Evolutionary conservation across 2,888 invertebrate species (phyloP), one percentile per base, ranked within the genome.

Genomic region (Malacosoma neustria): DNA sequence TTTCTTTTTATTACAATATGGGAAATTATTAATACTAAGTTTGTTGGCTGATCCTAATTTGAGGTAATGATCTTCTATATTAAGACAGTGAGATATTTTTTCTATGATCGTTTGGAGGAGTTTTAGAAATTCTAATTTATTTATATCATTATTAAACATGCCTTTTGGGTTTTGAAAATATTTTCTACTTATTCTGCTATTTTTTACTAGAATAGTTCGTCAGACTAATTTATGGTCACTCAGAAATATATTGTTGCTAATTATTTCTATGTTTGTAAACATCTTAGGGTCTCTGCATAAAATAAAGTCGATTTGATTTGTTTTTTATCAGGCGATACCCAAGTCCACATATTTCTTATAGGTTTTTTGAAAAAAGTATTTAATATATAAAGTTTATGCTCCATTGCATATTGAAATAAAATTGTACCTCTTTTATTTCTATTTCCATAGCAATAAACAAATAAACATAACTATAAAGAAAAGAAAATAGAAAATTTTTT

Each of bases 391-490:
- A 37, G 12, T 15, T 40, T 36, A n/a, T 43, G 7, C 34, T 40
- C 31, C 4, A 31, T 13, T 4, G 34, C 32, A 6, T 9, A 41
- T 12, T 37, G 4, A 6, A 37, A n/a, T 3, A 37, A 11, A 4
- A 13, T 33, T 29, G 35, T 29, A 9, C 41, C 43, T 37, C 37
- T 30, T 7, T 39, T 14, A 22, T 44, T 49, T 37, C 50, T 32
- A 2, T 4, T 30, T 14, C 50, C 50, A 4, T 40, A 47, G 2
- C 50, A 46, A 30, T 36, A 37, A 34, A 37, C n/a, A n/a, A n/a
- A n/a, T n/a, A n/a, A n/a, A n/a, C n/a, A n/a, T n/a, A n/a, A n/a
- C n/a, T n/a, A n/a, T n/a, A n/a, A n/a, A n/a, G n/a, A n/a, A n/a
- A n/a, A n/a, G n/a, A n/a, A n/a, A n/a, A n/a, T n/a, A n/a, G n/a